Percentiles rank a stretch among this genome's conserved stretches.
phyloP scores from a whole-genome alignment of 1,140 invertebrate species.

The Pachyrhynchus sulphureomaculatus region DNA sequence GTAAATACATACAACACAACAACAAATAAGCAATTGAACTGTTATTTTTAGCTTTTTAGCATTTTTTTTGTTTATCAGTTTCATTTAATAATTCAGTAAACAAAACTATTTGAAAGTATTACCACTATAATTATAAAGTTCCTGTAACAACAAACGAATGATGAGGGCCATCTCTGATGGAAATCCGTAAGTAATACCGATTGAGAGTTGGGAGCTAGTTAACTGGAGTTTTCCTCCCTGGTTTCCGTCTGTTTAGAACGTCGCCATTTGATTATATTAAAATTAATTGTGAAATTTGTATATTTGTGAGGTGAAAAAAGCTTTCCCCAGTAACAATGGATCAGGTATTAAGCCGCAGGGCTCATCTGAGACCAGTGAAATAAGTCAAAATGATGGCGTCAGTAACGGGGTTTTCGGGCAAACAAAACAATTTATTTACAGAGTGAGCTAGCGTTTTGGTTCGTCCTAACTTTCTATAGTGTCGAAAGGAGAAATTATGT shows the following conservation, averaged over 20 bases:
- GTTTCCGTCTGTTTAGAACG: slow-evolving; percentile 50
- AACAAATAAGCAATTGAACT: no score
- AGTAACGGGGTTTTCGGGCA: slow-evolving; percentile 29
- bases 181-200: slow-evolving; percentile 28
- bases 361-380: slow-evolving; percentile 16
- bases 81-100: not conserved
- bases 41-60: no score
- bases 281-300: slow-evolving; percentile 34
- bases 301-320: slow-evolving; percentile 28
- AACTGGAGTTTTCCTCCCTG: slow-evolving; percentile 51
- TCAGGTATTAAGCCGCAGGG: not conserved
- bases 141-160: slow-evolving; percentile 13
- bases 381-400: slow-evolving; percentile 37
- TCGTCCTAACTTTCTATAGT: slow-evolving; percentile 18
- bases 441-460: slow-evolving; percentile 14
- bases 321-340: slow-evolving; percentile 5
- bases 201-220: slow-evolving; percentile 42
- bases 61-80: not conserved
- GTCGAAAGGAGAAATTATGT: slow-evolving; percentile 29
- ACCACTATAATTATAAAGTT: no score
- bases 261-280: slow-evolving; percentile 49
- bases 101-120: no score
- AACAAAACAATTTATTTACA: slow-evolving; percentile 29
- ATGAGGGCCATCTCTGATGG: slow-evolving; percentile 21
- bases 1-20: no score